These are phyloP conservation scores for Pterostichus madidus DNA, from an alignment of 2,888 invertebrate species.

Conservation along the genomic window DNA sequence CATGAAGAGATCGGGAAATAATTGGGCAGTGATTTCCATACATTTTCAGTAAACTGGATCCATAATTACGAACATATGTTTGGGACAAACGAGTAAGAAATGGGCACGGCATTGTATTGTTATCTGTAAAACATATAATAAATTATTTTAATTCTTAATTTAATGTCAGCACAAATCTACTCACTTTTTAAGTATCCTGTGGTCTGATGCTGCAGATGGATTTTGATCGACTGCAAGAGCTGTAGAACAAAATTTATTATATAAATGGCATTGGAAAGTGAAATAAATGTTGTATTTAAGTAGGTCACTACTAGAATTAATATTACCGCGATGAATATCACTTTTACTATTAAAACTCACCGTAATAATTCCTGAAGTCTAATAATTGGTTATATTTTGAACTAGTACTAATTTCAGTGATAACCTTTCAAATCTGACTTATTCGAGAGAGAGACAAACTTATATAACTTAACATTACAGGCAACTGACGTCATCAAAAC, in stretches of 20 bases:
- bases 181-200: slow-evolving; percentile 38
- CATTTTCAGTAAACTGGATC: slow-evolving; percentile 85
- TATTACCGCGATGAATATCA: slow-evolving; percentile 17
- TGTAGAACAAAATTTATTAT: slow-evolving; percentile 37
- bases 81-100: slow-evolving; percentile 90
- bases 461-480: slow-evolving; percentile 42
- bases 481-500: slow-evolving; percentile 47
- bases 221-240: slow-evolving; percentile 54
- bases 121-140: slow-evolving; percentile 32
- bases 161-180: slow-evolving; percentile 3
- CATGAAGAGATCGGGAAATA: slow-evolving; percentile 79
- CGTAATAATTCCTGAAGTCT: background rate
- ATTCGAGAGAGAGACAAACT: slow-evolving; percentile 14
- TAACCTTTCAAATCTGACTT: slow-evolving; percentile 33
- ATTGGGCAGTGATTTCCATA: slow-evolving; percentile 92
- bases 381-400: slow-evolving; percentile 31
- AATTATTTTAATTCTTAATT: slow-evolving; percentile 1
- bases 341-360: slow-evolving; percentile 54
- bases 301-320: slow-evolving; percentile 58
- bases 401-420: background rate
- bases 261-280: slow-evolving; percentile 62
- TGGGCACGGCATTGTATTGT: slow-evolving; percentile 89
- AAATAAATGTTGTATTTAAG: slow-evolving; percentile 53
- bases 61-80: slow-evolving; percentile 91
- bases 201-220: slow-evolving; percentile 49